Conservation (phyloP, 1,140 invertebrate species). For the Periplaneta americana region DNA sequence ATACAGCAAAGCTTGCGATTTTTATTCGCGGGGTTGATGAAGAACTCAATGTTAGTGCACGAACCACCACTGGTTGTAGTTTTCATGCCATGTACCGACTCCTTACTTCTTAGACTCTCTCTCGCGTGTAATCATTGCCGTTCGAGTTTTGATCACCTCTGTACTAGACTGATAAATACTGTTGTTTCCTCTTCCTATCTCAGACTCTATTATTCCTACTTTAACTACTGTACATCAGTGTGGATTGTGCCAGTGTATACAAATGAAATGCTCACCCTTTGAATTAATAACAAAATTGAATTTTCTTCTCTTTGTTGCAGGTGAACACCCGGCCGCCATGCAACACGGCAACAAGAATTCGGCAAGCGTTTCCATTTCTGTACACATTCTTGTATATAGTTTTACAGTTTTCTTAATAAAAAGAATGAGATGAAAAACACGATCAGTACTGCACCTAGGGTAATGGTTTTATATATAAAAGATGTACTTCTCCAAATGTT, state of each 20-base stretch:
- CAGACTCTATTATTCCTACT: not conserved
- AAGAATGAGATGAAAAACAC: slow-evolving; percentile 17
- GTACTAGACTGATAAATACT: no score
- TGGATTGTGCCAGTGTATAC: no score
- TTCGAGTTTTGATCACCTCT: no score
- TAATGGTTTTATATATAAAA: not conserved
- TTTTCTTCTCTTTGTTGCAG: slow-evolving; percentile 45
- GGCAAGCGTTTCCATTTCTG: slow-evolving; percentile 17
- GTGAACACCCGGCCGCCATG: slow-evolving; percentile 80
- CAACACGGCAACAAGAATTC: slow-evolving; percentile 57
- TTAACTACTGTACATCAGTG: not conserved
- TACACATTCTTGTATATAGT: slow-evolving; percentile 19
- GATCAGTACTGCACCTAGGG: not conserved
- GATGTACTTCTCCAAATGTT: not conserved
- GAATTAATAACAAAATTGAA: no score
- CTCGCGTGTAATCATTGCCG: no score
- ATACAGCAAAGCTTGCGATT: no score
- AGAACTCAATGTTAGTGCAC: no score
- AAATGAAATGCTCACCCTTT: no score
- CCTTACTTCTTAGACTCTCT: no score
- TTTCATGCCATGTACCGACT: no score
- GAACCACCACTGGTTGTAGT: no score
- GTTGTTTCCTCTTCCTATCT: not conserved
- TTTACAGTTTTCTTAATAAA: slow-evolving; percentile 20
- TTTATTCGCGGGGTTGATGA: no score